Conservation (phyloP, 30 jellyfish, hydroid and myxozoan species). For the Mastigias papua region DNA sequence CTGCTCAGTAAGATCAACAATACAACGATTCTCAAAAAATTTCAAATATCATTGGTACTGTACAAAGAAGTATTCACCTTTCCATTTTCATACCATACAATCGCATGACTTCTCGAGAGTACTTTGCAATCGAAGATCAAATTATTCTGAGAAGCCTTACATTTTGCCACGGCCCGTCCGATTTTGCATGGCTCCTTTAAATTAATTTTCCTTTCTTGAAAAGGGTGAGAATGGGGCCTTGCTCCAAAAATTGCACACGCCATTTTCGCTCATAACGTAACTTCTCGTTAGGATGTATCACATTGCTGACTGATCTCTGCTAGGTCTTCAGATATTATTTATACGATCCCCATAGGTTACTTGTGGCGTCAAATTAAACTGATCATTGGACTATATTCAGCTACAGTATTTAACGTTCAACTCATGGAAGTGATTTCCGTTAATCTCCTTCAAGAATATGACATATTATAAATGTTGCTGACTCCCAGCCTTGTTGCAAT, state of each 20-base stretch:
- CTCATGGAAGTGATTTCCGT: background rate
- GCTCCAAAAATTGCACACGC: slow-evolving; percentile 87
- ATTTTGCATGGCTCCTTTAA: slow-evolving; percentile 82
- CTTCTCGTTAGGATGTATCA: background rate
- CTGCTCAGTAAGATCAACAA: no score
- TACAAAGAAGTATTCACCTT: slow-evolving; percentile 41
- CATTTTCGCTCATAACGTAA: slow-evolving; percentile 47
- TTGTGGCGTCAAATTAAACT: background rate
- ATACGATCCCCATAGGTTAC: background rate
- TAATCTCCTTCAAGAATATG: background rate
- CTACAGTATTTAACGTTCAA: background rate
- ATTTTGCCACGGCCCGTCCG: slow-evolving; percentile 83
- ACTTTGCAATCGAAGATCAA: slow-evolving; percentile 89
- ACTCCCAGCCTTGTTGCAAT: background rate
- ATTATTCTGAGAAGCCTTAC: slow-evolving; percentile 66
- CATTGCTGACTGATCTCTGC: background rate
- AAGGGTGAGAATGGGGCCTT: slow-evolving; percentile 90
- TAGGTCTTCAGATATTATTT: background rate
- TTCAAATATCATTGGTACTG: background rate
- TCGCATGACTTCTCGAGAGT: slow-evolving; percentile 92
- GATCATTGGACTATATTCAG: background rate
- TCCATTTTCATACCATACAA: slow-evolving; percentile 89
- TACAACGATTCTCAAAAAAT: no score
- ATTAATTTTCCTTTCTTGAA: slow-evolving; percentile 73
- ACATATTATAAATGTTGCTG: background rate